Evolutionary conservation across 1,140 invertebrate genomes (phyloP), one percentile per base, ranked within the genome.

Genomic region (Pogonus chalceus): DNA sequence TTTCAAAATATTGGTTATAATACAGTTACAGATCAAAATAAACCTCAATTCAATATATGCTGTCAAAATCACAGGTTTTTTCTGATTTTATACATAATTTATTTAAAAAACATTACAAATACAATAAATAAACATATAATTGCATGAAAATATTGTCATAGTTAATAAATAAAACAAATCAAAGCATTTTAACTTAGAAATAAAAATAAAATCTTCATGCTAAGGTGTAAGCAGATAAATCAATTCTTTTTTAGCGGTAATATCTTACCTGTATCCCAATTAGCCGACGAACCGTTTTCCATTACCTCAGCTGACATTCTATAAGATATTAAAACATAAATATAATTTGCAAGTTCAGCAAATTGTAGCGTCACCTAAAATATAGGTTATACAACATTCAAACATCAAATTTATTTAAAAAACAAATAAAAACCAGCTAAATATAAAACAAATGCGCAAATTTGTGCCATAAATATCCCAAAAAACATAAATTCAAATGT

Each of bases 211-310:
- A 43, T 14, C 2, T 26, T 52, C 14, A 21, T 20, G 39, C 16
- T 47, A 56, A 35, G 16, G 10, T 53, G 26, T 31, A 55, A 50
- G 18, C 9, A 52, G 12, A 56, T 14, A 46, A 47, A 51, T 23
- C 31, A 55, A 53, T 18, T 23, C 48, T 53, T 50, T 51, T 48
- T 49, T 2, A 20, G n/a, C n/a, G n/a, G n/a, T n/a, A n/a, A n/a
- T n/a, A n/a, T 49, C 61, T 63, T 62, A 70, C 68, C 67, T 68
- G 67, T 64, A 61, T 70, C 68, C 62, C 65, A 62, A 59, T 66
- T 69, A 54, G 64, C 61, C 53, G 60, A 64, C 21, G 63, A 62
- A 53, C 64, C 66, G 65, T 68, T 68, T 21, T 62, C 66, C 66
- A 70, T 67, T 39, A 67, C 60, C 56, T 69, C 65, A 53, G 65